Evolutionary conservation across 2,888 invertebrate genomes (phyloP).

Genomic region (Schizotus pectinicornis): DNA sequence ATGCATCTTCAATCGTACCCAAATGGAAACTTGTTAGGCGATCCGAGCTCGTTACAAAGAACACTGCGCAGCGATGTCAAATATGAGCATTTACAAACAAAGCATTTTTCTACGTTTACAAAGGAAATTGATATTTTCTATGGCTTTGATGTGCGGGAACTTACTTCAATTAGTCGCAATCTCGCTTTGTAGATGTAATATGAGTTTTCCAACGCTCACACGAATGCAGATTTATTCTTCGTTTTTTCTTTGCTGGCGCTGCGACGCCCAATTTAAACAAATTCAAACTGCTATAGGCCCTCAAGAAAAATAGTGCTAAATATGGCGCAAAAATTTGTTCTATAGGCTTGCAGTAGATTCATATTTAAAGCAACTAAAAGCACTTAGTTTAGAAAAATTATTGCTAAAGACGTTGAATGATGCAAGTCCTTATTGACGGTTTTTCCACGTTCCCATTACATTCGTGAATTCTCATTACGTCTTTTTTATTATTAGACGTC

Average conservation of each 20-base stretch:
- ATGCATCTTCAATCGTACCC: conserved; percentile 36
- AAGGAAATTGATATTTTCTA: conserved; percentile 39
- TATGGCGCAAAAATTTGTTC: too few relatives aligned
- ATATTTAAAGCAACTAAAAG: too few relatives aligned
- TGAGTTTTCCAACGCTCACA: conserved; percentile 27
- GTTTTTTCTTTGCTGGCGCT: conserved; percentile 24
- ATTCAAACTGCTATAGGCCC: conserved; percentile 22
- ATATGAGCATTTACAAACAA: conserved; percentile 32
- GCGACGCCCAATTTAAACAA: conserved; percentile 25
- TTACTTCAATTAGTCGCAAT: conserved; percentile 23
- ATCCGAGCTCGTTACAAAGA: conserved; percentile 18
- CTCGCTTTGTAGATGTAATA: conserved; percentile 22
- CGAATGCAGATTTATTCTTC: conserved; percentile 23
- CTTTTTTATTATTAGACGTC: too few relatives aligned
- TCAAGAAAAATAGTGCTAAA: conserved; percentile 7
- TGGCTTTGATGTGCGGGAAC: conserved; percentile 32
- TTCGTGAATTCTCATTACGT: too few relatives aligned
- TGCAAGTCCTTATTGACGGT: too few relatives aligned
- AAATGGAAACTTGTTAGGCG: conserved; percentile 31
- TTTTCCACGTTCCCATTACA: too few relatives aligned
- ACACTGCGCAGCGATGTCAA: conserved; percentile 22
- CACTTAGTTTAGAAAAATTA: too few relatives aligned
- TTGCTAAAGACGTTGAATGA: too few relatives aligned
- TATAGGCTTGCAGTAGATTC: too few relatives aligned
- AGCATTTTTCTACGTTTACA: conserved; percentile 30